These are phyloP conservation scores for Echeneis naucrates DNA, from an alignment of 2,797 vertebrate species.

Conservation along the genomic window DNA sequence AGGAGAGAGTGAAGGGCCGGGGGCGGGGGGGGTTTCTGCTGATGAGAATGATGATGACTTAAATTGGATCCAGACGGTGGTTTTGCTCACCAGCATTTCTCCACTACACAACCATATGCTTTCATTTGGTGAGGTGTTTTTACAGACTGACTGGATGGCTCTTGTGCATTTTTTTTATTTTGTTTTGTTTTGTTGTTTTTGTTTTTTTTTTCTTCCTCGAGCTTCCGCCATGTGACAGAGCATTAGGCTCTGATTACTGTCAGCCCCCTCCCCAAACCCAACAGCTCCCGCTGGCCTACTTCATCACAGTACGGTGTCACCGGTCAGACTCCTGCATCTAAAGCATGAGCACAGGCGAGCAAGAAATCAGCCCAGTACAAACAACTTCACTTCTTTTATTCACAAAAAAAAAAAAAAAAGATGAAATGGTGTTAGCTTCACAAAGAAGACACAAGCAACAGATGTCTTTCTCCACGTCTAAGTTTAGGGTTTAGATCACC, in stretches of 20 bases:
- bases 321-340: constrained; percentile 10
- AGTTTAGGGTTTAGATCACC: constrained; percentile 7
- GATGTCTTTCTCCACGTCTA: constrained; percentile 6
- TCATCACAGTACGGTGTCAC: constrained; percentile 28
- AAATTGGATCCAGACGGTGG: constrained; percentile 84
- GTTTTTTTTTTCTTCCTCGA: constrained; percentile 5
- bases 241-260: constrained; percentile 77
- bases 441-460: constrained; percentile 36
- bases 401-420: constrained; percentile 19
- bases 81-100: constrained; percentile 59
- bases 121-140: constrained; percentile 78
- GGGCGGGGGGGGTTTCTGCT: constrained; percentile 25
- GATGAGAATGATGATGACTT: constrained; percentile 75
- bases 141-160: constrained; percentile 72
- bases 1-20: neutral
- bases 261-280: constrained; percentile 33
- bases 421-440: constrained; percentile 51
- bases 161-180: constrained; percentile 5
- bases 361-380: constrained; percentile 19
- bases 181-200: too few relatives aligned
- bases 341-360: constrained; percentile 7
- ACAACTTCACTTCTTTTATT: constrained; percentile 2
- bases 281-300: constrained; percentile 45
- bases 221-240: constrained; percentile 61
- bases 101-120: constrained; percentile 68